Evolutionary conservation across 2,113 vertebrate genomes (phyloP).

Genomic region (Mobula hypostoma): DNA sequence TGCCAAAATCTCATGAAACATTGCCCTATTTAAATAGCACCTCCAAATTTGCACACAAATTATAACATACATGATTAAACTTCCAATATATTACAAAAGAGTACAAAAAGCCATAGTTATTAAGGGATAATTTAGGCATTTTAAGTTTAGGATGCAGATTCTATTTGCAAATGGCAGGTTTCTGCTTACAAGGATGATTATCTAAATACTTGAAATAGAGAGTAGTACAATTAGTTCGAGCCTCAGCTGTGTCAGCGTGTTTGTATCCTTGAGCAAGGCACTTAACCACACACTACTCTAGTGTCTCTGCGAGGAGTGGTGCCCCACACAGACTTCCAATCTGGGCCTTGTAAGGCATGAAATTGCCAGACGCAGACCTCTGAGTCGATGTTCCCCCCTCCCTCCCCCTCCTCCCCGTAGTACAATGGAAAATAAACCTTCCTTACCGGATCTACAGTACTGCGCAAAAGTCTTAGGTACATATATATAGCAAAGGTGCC

Average conservation of each 20-base stretch:
- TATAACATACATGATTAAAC: background rate
- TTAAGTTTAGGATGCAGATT: background rate
- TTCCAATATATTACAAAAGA: background rate
- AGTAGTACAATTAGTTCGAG: no score
- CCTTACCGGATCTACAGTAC: background rate
- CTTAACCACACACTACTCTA: no score
- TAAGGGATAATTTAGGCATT: background rate
- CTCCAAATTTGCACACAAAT: slow-evolving; percentile 3
- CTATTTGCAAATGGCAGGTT: background rate
- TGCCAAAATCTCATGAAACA: background rate
- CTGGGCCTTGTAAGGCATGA: no score
- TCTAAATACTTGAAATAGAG: background rate
- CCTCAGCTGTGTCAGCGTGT: no score
- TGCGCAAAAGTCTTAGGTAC: no score
- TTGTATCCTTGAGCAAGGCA: no score
- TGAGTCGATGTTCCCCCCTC: no score
- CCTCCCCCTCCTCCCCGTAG: no score
- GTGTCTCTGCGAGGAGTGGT: no score
- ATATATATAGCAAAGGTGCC: no score
- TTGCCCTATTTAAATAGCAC: background rate
- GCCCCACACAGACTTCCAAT: no score
- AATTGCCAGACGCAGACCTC: no score
- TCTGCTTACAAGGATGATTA: background rate
- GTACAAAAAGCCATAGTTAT: background rate
- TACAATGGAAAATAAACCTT: background rate